Evolutionary conservation across 2,797 vertebrate species (phyloP), one percentile per base, ranked within the genome.

Genomic region (Oryzias dopingdopingensis): DNA sequence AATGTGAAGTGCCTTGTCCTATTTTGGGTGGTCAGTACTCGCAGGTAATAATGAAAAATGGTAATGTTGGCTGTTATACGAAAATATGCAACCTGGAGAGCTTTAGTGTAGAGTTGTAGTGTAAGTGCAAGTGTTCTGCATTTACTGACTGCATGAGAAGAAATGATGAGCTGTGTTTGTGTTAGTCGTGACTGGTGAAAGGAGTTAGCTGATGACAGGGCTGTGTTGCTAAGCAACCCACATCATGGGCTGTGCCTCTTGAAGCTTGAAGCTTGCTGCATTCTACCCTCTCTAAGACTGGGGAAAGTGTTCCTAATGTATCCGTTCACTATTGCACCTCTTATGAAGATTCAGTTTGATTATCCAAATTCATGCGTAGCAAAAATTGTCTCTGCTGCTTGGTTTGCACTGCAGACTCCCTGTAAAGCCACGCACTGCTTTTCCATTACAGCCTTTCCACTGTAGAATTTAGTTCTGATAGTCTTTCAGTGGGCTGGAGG

Each of bases 141-240:
- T 89, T 89, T 86, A 80, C 81, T 77, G 84, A 67, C 81, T 82
- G 79, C 73, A 65, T 77, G 77, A 83, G 83, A 78, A 88, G 90
- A 85, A 86, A 84, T 86, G 86, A 86, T 87, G 85, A 88, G 85
- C 83, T 84, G 89, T 91, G 81, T 91, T 92, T 92, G 90, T 91
- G 91, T 94, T 92, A 93, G 94, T 96, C 91, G 88, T 96, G 95
- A 96, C 93, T 93, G 88, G 88, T 92, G 90, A 92, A 94, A 93
- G 89, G 90, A 87, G 86, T 93, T 91, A 93, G 94, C 93, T 93
- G 91, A 92, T 92, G 93, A 93, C 90, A 93, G 92, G 91, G 88
- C 90, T 90, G 88, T 84, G 91, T 95, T 96, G 92, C 93, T 93
- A 92, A 88, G 94, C 92, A 92, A 90, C 91, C 42, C 80, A 82